Evolutionary conservation across 1,140 invertebrate genomes (phyloP).

Genomic region (Sipha flava): DNA sequence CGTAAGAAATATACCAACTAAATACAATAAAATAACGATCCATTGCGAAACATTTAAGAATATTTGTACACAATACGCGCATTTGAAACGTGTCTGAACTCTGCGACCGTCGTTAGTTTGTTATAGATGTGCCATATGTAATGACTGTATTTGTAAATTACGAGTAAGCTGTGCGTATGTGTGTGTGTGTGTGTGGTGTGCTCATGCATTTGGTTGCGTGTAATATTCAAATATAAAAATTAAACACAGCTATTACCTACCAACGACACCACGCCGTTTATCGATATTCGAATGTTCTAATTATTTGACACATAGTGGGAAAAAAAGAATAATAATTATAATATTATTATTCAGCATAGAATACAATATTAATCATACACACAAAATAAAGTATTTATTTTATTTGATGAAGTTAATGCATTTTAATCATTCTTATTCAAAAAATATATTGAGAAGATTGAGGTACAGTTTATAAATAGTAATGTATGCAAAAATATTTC

Average conservation of each 20-base stretch:
- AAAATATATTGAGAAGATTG: not conserved
- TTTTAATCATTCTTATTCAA: not conserved
- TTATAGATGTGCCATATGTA: not conserved
- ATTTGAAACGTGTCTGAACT: not conserved
- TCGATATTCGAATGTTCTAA: not conserved
- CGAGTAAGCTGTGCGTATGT: not conserved
- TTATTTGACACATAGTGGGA: not conserved
- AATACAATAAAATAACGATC: not conserved
- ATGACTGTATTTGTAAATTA: not conserved
- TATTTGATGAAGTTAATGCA: too few relatives aligned
- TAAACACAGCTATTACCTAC: not conserved
- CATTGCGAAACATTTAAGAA: not conserved
- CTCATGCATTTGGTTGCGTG: conserved; percentile 13
- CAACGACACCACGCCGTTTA: not conserved
- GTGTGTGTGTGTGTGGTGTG: not conserved
- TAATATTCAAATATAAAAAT: conserved; percentile 14
- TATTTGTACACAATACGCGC: not conserved
- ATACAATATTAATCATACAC: not conserved
- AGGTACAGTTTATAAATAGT: not conserved
- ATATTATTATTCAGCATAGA: not conserved
- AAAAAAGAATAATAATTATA: not conserved
- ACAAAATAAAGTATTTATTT: not conserved
- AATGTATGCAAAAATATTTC: not conserved
- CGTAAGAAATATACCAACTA: not conserved
- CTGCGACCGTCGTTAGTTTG: not conserved